These are phyloP conservation scores for Trematocara variabile DNA, from an alignment of 2,113 vertebrate species.

Conservation along the genomic window DNA sequence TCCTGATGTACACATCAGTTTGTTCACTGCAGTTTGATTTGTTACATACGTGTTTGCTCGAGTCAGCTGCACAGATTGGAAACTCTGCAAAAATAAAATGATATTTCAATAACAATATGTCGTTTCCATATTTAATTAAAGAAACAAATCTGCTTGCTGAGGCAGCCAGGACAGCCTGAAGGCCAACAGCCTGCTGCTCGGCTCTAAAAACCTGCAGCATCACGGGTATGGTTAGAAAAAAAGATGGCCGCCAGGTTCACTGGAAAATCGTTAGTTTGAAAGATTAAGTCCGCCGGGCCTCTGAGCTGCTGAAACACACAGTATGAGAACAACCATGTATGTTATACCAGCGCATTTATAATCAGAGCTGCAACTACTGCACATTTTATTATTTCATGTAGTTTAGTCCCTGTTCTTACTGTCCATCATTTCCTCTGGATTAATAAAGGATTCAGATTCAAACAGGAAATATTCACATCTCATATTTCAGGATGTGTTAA, in stretches of 20 bases:
- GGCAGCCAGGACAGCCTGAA: background rate
- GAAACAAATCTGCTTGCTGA: background rate
- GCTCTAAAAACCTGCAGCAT: background rate
- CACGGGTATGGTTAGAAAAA: background rate
- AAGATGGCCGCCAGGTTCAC: background rate
- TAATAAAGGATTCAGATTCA: background rate
- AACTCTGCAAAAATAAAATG: background rate
- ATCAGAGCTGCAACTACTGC: background rate
- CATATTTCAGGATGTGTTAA: background rate
- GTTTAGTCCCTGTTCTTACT: background rate
- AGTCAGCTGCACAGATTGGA: background rate
- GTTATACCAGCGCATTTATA: background rate
- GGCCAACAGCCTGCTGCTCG: background rate
- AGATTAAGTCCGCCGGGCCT: background rate
- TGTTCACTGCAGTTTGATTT: background rate
- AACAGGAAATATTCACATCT: background rate
- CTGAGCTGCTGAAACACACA: background rate
- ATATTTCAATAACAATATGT: background rate
- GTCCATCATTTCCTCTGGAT: background rate
- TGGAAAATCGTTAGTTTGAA: background rate
- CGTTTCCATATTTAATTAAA: background rate
- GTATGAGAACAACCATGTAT: background rate
- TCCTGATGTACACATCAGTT: background rate
- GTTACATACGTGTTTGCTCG: background rate
- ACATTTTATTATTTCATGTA: background rate